Evolutionary conservation across 64 coral and sea anemone species (phyloP).

Genomic region (Stichodactyla helianthus): DNA sequence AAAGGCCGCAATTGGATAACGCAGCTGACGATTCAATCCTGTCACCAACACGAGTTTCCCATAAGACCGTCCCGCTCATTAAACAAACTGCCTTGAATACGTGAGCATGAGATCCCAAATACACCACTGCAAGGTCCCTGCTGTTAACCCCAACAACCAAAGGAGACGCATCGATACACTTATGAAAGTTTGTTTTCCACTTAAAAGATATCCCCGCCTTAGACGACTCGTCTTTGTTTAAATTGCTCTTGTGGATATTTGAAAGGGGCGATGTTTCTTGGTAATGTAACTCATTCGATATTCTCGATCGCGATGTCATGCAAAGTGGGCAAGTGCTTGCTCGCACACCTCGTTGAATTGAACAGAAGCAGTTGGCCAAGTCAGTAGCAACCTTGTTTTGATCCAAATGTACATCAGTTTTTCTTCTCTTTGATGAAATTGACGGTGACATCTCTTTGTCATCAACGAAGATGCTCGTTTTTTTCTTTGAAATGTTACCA

Average conservation of each 20-base stretch:
- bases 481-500: not conserved
- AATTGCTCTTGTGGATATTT: not conserved
- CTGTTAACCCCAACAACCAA: slow-evolving; percentile 39
- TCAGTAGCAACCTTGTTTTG: not conserved
- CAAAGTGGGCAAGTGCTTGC: not conserved
- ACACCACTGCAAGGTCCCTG: slow-evolving; percentile 29
- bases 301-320: slow-evolving; percentile 7
- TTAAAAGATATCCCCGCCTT: slow-evolving; percentile 11
- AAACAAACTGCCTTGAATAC: slow-evolving; percentile 73
- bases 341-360: not conserved
- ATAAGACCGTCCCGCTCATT: slow-evolving; percentile 54
- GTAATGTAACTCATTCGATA: not conserved
- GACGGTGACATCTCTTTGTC: not conserved
- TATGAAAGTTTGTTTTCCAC: slow-evolving; percentile 64
- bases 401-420: not conserved
- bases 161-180: slow-evolving; percentile 94
- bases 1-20: slow-evolving; percentile 60
- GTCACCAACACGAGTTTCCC: slow-evolving; percentile 69
- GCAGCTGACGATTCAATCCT: slow-evolving; percentile 87
- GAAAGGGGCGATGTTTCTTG: not conserved
- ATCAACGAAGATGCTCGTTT: not conserved
- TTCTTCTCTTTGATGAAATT: not conserved
- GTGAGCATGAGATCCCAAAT: slow-evolving; percentile 82
- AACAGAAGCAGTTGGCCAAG: slow-evolving; percentile 29
- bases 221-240: not conserved